These are phyloP conservation scores for Chloroclysta siterata DNA, from an alignment of 2,888 invertebrate species.

Conservation along the genomic window DNA sequence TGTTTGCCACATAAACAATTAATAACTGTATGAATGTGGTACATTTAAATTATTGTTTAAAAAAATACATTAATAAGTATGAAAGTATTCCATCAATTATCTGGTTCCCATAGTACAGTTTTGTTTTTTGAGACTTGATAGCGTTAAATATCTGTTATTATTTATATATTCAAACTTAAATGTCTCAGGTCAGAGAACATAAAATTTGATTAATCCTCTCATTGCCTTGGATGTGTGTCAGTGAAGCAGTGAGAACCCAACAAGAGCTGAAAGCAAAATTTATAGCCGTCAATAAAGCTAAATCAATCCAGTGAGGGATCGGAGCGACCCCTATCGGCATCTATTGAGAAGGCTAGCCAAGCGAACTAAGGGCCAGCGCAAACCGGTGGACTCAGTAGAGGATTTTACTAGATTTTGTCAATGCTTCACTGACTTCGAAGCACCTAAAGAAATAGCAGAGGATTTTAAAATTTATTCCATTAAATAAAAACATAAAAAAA, in stretches of 20 bases:
- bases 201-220: constrained; percentile 25
- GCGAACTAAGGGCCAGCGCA: constrained; percentile 42
- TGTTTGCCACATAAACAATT: too few relatives aligned
- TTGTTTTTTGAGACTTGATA: too few relatives aligned
- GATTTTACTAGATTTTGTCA: background rate
- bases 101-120: too few relatives aligned
- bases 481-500: background rate
- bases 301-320: constrained; percentile 73
- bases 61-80: too few relatives aligned
- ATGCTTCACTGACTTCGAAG: too few relatives aligned
- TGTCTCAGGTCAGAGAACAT: background rate
- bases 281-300: constrained; percentile 75
- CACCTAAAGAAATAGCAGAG: too few relatives aligned
- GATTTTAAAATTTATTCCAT: too few relatives aligned
- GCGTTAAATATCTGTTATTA: too few relatives aligned
- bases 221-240: constrained; percentile 27
- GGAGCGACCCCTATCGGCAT: constrained; percentile 64
- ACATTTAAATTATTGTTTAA: too few relatives aligned
- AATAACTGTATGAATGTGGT: too few relatives aligned
- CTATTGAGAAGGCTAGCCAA: constrained; percentile 51
- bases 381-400: background rate
- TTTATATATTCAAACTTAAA: background rate
- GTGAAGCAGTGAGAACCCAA: constrained; percentile 28
- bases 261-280: constrained; percentile 55
- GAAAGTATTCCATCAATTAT: too few relatives aligned